A percentile compares a stretch with the other conserved stretches of the same genome.
These are phyloP conservation scores for Punctoribates punctum DNA, from an alignment of 2,888 invertebrate genomes.

Conservation along the genomic window DNA sequence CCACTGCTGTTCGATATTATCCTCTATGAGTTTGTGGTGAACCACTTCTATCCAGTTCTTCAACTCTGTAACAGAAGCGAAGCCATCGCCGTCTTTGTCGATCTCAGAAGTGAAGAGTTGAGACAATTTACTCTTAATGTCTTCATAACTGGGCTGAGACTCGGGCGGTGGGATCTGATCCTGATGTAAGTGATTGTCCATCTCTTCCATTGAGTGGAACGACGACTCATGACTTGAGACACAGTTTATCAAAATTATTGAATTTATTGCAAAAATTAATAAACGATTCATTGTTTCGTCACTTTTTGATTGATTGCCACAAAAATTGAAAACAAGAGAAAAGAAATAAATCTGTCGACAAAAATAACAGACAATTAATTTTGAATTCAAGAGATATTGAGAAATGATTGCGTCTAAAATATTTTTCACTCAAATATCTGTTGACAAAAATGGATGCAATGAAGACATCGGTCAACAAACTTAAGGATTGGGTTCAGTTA, in stretches of 20 bases:
- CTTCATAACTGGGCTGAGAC: slow-evolving; percentile 41
- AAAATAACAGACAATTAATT: not conserved
- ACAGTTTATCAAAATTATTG: not conserved
- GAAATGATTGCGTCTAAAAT: no score
- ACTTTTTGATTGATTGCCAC: no score
- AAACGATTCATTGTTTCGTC: not conserved
- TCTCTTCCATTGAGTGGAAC: slow-evolving; percentile 41
- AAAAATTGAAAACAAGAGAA: no score
- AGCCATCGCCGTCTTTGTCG: slow-evolving; percentile 44
- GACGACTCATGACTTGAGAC: slow-evolving; percentile 6
- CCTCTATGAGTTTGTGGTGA: slow-evolving; percentile 48
- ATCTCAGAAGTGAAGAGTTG: slow-evolving; percentile 32
- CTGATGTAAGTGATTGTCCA: slow-evolving; percentile 41
- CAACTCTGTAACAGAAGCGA: slow-evolving; percentile 47
- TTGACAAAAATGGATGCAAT: not conserved
- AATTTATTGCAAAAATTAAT: not conserved
- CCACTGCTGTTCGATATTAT: slow-evolving; percentile 50
- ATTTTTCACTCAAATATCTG: no score
- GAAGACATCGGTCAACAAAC: slow-evolving; percentile 13
- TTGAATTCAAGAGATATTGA: no score
- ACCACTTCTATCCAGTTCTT: slow-evolving; percentile 47
- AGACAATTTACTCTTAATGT: slow-evolving; percentile 22
- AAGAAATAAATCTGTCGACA: not conserved
- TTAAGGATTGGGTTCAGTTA: slow-evolving; percentile 5
- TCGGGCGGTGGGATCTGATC: slow-evolving; percentile 43